Conservation (phyloP, 1,140 invertebrate genomes). For the Pseudomyrmex sp. region DNA sequence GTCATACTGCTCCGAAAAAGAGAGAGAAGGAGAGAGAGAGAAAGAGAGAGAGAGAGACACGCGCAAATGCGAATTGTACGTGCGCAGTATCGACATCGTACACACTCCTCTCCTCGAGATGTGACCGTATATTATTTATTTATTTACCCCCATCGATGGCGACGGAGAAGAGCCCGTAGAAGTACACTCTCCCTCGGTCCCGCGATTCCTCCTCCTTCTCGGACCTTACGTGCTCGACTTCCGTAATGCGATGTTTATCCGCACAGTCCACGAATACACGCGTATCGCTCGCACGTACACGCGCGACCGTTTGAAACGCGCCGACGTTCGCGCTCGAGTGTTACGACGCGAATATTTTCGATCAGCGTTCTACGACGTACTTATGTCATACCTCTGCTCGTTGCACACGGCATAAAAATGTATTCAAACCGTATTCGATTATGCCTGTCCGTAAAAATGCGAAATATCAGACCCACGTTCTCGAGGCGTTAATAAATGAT, state of each 20-base stretch:
- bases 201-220: conserved; percentile 47
- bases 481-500: not conserved
- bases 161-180: conserved; percentile 62
- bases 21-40: no score
- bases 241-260: conserved; percentile 71
- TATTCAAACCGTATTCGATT: not conserved
- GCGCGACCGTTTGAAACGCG: not conserved
- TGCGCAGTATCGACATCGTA: not conserved
- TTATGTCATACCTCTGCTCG: not conserved
- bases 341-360: conserved; percentile 28
- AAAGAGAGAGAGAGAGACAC: not conserved
- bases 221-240: conserved; percentile 78
- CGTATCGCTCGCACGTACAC: not conserved
- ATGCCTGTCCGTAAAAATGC: not conserved
- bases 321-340: not conserved
- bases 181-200: conserved; percentile 70
- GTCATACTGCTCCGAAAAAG: not conserved
- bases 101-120: not conserved
- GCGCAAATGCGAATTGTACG: conserved; percentile 20
- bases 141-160: conserved; percentile 72
- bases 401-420: not conserved
- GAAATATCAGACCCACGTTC: not conserved
- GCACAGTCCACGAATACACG: conserved; percentile 24
- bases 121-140: conserved; percentile 76
- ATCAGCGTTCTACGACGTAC: not conserved